Percentiles rank a stretch among this genome's conserved stretches.
phyloP scores from a whole-genome alignment of 64 coral and sea anemone genomes.

The Stichodactyla mertensii region DNA sequence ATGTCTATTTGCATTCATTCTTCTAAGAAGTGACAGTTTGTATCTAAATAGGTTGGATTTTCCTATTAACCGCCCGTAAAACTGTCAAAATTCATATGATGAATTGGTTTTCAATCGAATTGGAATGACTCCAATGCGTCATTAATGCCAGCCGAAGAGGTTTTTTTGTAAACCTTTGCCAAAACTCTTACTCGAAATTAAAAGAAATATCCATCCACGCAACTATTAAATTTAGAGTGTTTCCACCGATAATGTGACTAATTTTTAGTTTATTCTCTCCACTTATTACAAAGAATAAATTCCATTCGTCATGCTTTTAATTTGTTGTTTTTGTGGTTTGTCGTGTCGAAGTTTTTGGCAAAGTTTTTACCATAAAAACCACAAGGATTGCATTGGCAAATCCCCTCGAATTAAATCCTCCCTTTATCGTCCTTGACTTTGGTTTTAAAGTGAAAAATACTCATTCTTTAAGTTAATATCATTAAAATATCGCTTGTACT shows the following conservation, averaged over 20 bases:
- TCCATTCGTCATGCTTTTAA: background rate
- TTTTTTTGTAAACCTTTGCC: background rate
- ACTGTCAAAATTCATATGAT: background rate
- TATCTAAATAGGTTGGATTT: background rate
- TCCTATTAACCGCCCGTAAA: background rate
- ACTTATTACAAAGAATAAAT: background rate
- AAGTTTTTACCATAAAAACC: background rate
- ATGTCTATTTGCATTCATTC: background rate
- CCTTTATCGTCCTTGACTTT: background rate
- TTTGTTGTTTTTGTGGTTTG: slow-evolving; percentile 1
- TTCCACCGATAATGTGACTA: background rate
- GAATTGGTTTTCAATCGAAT: background rate
- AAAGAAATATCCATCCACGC: background rate
- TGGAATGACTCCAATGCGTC: background rate
- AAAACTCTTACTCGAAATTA: background rate
- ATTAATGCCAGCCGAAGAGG: background rate
- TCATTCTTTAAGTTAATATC: background rate
- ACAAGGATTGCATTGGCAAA: background rate
- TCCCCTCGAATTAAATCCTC: background rate
- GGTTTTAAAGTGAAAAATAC: background rate
- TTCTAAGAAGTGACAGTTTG: background rate
- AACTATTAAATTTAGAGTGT: background rate
- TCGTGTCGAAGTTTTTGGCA: background rate
- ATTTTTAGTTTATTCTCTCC: background rate
- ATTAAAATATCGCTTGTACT: background rate